Conservation (phyloP, 2,113 vertebrate genomes). For the Pluvianellus socialis region DNA sequence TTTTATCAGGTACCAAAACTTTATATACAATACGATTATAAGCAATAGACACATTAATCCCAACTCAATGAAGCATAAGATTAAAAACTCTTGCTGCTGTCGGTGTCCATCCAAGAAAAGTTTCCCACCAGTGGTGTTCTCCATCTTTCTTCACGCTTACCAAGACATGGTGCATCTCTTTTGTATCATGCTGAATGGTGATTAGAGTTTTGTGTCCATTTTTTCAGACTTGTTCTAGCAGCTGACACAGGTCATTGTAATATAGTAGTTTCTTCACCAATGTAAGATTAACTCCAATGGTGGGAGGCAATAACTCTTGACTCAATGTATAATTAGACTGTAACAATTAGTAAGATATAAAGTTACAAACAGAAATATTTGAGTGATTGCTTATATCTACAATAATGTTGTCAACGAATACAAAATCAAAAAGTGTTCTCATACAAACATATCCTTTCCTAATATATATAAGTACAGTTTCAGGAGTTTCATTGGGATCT, state of each 20-base stretch:
- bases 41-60: neutral
- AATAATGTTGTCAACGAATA: neutral
- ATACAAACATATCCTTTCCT: neutral
- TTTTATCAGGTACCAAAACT: neutral
- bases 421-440: no score
- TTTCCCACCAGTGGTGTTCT: neutral
- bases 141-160: neutral
- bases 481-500: neutral
- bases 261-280: neutral
- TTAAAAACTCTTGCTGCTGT: neutral
- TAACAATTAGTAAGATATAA: neutral
- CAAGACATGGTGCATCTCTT: neutral
- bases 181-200: neutral
- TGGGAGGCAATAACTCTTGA: neutral
- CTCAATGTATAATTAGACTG: neutral
- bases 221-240: neutral
- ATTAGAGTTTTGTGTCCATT: neutral
- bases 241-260: neutral
- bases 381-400: neutral
- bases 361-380: neutral
- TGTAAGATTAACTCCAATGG: neutral
- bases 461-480: neutral
- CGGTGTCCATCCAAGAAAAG: neutral
- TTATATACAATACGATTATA: neutral
- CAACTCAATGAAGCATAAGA: neutral